A percentile compares a stretch with the other conserved stretches of the same genome.
phyloP scores from a whole-genome alignment of 2,888 invertebrate species.

The Athripsodes cinereus region DNA sequence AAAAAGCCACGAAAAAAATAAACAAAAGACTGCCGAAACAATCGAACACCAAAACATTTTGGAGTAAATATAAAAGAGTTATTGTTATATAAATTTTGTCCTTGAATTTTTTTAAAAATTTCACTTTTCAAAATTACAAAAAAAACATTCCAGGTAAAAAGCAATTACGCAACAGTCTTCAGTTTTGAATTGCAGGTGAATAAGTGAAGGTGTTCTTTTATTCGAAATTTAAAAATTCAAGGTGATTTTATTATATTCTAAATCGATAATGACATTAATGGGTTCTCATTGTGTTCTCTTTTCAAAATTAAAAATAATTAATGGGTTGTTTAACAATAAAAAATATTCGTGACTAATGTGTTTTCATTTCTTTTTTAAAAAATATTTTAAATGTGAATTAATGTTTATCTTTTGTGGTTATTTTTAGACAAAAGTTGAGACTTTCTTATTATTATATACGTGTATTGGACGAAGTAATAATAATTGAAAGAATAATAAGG shows the following conservation, averaged over 20 bases:
- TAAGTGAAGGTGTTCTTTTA: neutral
- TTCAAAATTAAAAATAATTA: neutral
- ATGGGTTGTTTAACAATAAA: neutral
- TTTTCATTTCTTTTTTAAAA: neutral
- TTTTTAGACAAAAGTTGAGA: no score
- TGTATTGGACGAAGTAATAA: no score
- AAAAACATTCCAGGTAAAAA: neutral
- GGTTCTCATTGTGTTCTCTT: neutral
- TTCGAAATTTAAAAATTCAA: neutral
- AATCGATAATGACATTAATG: slow-evolving; percentile 2
- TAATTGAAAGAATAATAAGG: no score
- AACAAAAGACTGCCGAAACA: neutral
- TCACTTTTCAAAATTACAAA: neutral
- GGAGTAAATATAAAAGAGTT: neutral
- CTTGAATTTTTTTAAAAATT: neutral
- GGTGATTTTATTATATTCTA: neutral
- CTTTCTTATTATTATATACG: no score
- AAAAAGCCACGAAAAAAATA: slow-evolving; percentile 6
- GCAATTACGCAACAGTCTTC: neutral
- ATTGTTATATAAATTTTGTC: neutral
- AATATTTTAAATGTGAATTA: neutral
- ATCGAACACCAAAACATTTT: neutral
- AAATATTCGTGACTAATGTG: neutral
- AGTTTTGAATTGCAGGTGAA: neutral
- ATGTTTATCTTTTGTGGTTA: no score